phyloP scores from a whole-genome alignment of 2,888 invertebrate species.

The Pocota personata region DNA sequence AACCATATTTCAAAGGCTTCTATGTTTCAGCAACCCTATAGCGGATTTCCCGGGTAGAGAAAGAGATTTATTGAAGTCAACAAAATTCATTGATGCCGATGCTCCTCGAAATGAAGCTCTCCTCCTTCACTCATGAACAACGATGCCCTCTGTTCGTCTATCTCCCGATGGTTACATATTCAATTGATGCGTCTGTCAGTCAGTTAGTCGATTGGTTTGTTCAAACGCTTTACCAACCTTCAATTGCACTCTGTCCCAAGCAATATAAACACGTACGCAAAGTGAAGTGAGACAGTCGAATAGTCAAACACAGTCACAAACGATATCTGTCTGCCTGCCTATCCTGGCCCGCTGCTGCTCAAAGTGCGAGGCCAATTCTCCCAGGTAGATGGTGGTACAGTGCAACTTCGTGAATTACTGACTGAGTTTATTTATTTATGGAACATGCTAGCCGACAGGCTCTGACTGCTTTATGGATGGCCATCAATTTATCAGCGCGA shows the following conservation, averaged over 20 bases:
- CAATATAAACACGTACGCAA: constrained; percentile 18
- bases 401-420: constrained; percentile 73
- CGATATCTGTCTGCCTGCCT: constrained; percentile 18
- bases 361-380: constrained; percentile 46
- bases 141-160: neutral
- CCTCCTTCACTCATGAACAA: neutral
- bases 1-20: neutral
- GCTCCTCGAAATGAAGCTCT: neutral
- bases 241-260: constrained; percentile 17
- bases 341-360: neutral
- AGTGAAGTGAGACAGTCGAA: constrained; percentile 50
- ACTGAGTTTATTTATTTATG: constrained; percentile 76
- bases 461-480: constrained; percentile 76
- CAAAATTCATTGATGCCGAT: constrained; percentile 6
- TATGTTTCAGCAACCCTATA: neutral
- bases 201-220: constrained; percentile 56
- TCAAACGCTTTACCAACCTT: constrained; percentile 22
- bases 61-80: constrained; percentile 17
- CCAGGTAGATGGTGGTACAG: constrained; percentile 43
- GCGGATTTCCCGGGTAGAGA: neutral
- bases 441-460: constrained; percentile 76
- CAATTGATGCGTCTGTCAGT: constrained; percentile 57
- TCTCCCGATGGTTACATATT: constrained; percentile 35
- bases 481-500: constrained; percentile 76
- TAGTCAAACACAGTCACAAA: constrained; percentile 51